Conservation (phyloP, 2,113 vertebrate genomes). For the Plectropomus leopardus region DNA sequence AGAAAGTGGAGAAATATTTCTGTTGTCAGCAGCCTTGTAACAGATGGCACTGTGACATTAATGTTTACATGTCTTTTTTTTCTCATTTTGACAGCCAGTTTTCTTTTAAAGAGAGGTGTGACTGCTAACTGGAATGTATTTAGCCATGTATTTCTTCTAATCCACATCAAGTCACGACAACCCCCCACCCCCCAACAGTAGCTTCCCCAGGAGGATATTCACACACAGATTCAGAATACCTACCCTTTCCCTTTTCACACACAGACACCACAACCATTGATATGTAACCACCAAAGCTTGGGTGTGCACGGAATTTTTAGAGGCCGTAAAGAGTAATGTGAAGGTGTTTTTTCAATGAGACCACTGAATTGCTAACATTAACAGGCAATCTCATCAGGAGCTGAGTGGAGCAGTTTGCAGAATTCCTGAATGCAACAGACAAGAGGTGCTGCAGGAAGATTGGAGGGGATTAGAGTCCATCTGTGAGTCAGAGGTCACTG, state of each 20-base stretch:
- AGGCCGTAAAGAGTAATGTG: constrained; percentile 33
- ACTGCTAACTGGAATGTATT: constrained; percentile 25
- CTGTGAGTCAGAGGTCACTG: constrained; percentile 62
- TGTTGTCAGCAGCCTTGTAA: constrained; percentile 1
- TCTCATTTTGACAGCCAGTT: constrained; percentile 15
- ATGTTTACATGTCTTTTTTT: background rate
- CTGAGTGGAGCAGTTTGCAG: constrained; percentile 29
- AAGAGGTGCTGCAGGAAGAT: constrained; percentile 39
- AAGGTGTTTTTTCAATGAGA: constrained; percentile 37
- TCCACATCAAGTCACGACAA: constrained; percentile 16
- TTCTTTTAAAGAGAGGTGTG: constrained; percentile 8
- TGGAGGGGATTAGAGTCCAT: constrained; percentile 46
- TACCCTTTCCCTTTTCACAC: constrained; percentile 11
- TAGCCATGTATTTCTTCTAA: constrained; percentile 19
- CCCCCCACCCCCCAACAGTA: background rate
- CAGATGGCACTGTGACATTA: constrained; percentile 26
- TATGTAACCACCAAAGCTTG: constrained; percentile 15
- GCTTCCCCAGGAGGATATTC: constrained; percentile 10
- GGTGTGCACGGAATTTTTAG: constrained; percentile 27
- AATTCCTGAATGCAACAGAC: constrained; percentile 34
- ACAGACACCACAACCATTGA: constrained; percentile 26
- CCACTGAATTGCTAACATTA: constrained; percentile 41
- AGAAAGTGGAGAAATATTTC: constrained; percentile 3
- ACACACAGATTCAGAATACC: constrained; percentile 21
- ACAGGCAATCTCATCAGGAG: constrained; percentile 19